A percentile compares a stretch with the other conserved stretches of the same genome.
Conservation (phyloP, 2,113 vertebrate species). For the Coracopsis vasa region DNA sequence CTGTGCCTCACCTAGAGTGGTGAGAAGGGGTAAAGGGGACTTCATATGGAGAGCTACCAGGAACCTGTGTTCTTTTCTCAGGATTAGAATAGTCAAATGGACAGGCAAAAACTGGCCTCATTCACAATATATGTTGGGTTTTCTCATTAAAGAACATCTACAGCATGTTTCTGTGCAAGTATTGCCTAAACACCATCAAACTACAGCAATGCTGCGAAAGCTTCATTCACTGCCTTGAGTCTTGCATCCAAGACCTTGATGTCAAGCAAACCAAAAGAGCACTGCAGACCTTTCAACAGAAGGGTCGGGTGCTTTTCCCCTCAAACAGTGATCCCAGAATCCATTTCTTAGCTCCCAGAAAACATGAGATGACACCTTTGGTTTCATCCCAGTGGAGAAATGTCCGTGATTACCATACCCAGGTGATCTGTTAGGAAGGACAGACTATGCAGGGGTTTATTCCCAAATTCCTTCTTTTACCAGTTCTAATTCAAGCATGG, state of each 20-base stretch:
- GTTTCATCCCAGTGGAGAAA: background rate
- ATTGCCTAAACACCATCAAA: background rate
- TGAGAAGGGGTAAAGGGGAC: background rate
- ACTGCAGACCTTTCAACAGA: background rate
- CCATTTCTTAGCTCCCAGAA: background rate
- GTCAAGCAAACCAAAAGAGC: background rate
- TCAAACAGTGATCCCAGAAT: background rate
- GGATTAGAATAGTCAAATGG: background rate
- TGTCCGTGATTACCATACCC: background rate
- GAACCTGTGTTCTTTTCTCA: background rate
- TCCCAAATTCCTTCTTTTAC: background rate
- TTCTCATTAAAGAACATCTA: background rate
- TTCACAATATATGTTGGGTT: fast-evolving
- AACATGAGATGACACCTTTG: background rate
- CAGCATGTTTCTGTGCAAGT: background rate
- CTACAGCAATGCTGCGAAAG: background rate
- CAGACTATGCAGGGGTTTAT: background rate
- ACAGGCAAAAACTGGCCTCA: background rate
- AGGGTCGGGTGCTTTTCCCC: background rate
- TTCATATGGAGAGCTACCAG: background rate
- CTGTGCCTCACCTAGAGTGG: background rate
- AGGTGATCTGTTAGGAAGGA: background rate
- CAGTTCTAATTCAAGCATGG: background rate
- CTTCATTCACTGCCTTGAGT: background rate
- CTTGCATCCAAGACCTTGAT: background rate